Percentiles rank a stretch among this genome's conserved stretches.
Evolutionary conservation across 2,113 vertebrate genomes (phyloP).

Genomic region (Sterna hirundo): DNA sequence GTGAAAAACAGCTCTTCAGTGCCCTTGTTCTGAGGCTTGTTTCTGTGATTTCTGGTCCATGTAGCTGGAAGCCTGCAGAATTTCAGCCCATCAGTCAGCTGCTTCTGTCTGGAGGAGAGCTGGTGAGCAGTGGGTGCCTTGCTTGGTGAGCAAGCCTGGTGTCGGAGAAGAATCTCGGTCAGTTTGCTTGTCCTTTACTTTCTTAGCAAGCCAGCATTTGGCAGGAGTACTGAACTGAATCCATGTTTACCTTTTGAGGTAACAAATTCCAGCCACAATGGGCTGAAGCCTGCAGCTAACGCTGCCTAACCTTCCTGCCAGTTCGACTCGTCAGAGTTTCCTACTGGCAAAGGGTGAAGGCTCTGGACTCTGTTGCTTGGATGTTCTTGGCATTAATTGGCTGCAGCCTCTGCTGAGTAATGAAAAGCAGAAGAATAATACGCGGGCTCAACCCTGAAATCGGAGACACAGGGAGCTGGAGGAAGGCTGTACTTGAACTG

Average conservation of each 20-base stretch:
- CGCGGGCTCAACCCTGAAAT: not conserved
- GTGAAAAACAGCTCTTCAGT: not conserved
- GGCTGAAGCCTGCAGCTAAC: not conserved
- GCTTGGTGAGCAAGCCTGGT: not conserved
- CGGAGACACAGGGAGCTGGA: not conserved
- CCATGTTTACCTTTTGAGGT: not conserved
- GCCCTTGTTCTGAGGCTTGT: not conserved
- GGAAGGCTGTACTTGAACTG: not conserved
- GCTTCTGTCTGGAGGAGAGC: not conserved
- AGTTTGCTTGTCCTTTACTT: not conserved
- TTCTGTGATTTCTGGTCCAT: not conserved
- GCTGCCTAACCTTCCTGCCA: not conserved
- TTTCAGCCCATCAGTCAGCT: not conserved
- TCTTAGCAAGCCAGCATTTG: not conserved
- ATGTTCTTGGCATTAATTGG: constrained; percentile 25
- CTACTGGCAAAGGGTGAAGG: not conserved
- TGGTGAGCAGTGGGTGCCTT: fast-evolving
- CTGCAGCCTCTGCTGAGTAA: constrained; percentile 28
- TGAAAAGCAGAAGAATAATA: constrained; percentile 29
- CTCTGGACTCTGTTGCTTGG: constrained; percentile 28
- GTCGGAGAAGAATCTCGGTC: not conserved
- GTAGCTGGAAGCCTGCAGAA: not conserved
- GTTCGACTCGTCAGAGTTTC: not conserved
- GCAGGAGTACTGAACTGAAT: not conserved
- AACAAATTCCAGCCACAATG: not conserved